Base-by-base conservation (phyloP, 2,888 invertebrate species). In the Aleiodes alternator region DNA sequence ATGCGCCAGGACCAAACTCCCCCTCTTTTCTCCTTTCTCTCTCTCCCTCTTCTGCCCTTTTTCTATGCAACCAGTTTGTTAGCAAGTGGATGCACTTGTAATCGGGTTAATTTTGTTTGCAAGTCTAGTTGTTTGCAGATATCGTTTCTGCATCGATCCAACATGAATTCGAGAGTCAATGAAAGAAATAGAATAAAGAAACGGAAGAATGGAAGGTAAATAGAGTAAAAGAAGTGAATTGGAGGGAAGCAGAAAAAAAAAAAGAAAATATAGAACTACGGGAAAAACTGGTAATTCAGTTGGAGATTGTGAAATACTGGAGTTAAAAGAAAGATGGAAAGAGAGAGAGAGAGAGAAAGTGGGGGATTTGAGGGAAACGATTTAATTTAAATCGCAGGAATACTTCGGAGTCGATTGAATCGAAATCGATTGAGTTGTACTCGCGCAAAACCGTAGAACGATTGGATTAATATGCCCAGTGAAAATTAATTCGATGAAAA, bases 401-500 rank as follows among this genome's bases (percentile, higher is more conserved):
- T 78, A 82, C 81, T 82, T 2, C 23, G 43, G 83, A 79, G 80
- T 79, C 86, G 85, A 87, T 86, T 86, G 82, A 86, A 86, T 87
- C 84, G 83, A 78, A 84, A 85, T 84, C 85, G 86, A 86, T 85
- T 85, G 85, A 85, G 82, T 69, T 57, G 77, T 71, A 71, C 79
- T 78, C 77, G 75, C 83, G 53, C 73, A 50, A 50, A 14, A 29
- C 57, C 56, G 71, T 61, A 34, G 75, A 83, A 84, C 83, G 85
- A 87, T 87, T 87, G 83, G 84, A 87, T 87, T 87, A 87, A 88
- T 23, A 23, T 87, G 84, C 84, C 80, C 77, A 87, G 87, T 79
- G 78, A 79, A 34, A 78, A 88, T 88, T 87, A 87, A 87, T 87
- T 85, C 86, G 84, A 84, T 85, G 86, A 87, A 87, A 88, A 87